Conservation (phyloP, 2,113 vertebrate species). For the Lucifuga dentata region DNA sequence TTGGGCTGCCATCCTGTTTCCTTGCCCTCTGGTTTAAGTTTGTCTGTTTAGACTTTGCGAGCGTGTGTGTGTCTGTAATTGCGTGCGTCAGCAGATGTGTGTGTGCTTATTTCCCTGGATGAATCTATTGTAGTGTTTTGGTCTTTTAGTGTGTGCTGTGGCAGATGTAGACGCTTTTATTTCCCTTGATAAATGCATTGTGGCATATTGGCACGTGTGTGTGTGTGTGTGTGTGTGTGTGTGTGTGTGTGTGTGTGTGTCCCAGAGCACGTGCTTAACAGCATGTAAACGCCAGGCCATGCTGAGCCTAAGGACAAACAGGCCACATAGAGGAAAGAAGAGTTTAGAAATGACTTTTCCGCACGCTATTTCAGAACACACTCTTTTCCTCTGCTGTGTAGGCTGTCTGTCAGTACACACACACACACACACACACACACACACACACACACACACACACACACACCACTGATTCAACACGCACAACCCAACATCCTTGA, state of each 20-base stretch:
- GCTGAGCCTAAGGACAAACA: constrained; percentile 47
- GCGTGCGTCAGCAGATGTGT: constrained; percentile 15
- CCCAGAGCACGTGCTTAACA: constrained; percentile 42
- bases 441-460: too few species aligned
- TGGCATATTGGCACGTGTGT: too few species aligned
- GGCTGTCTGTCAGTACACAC: constrained; percentile 18
- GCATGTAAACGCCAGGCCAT: constrained; percentile 64
- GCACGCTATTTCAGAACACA: constrained; percentile 46
- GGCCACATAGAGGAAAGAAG: constrained; percentile 48
- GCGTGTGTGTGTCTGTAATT: constrained; percentile 2
- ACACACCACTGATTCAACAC: neutral
- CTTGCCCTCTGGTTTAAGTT: constrained; percentile 14
- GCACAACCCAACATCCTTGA: neutral
- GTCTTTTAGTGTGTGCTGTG: neutral
- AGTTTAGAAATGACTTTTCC: constrained; percentile 59
- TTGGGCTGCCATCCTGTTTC: constrained; percentile 26
- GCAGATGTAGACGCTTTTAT: constrained; percentile 16
- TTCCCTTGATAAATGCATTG: too few species aligned
- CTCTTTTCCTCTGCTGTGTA: constrained; percentile 1
- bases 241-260: constrained; percentile 30
- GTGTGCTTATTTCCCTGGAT: neutral
- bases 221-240: constrained; percentile 26
- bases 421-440: constrained; percentile 9
- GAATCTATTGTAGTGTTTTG: neutral
- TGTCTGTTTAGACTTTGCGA: constrained; percentile 29